Conservation (phyloP, 2,113 vertebrate species). For the Oryzias woworae region DNA sequence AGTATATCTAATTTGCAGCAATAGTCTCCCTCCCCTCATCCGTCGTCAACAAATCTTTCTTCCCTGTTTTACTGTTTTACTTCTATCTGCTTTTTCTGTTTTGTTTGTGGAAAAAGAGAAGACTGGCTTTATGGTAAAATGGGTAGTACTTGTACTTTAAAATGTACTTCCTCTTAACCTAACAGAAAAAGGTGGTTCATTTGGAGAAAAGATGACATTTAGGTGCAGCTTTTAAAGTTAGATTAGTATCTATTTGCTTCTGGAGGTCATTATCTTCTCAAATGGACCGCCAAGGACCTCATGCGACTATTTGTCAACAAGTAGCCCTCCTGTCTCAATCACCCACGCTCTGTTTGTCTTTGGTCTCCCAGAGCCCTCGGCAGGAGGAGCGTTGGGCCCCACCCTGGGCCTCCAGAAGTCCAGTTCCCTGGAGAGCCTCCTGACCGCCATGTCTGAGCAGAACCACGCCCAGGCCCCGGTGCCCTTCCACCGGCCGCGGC, state of each 20-base stretch:
- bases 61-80: background rate
- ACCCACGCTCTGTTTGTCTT: background rate
- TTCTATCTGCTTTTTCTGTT: conserved; percentile 1
- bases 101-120: background rate
- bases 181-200: no score
- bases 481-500: conserved; percentile 88
- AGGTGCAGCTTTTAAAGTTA: no score
- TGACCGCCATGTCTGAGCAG: conserved; percentile 88
- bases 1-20: conserved; percentile 9
- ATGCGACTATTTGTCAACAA: no score
- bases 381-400: conserved; percentile 82
- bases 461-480: conserved; percentile 76
- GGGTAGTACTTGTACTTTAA: no score
- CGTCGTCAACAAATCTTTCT: conserved; percentile 9
- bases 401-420: conserved; percentile 93
- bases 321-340: background rate
- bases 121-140: background rate
- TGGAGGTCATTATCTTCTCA: no score
- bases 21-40: conserved; percentile 7
- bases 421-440: conserved; percentile 94
- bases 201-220: no score
- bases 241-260: no score
- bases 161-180: no score
- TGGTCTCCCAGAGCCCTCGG: conserved; percentile 55
- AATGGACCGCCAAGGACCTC: no score